Base-by-base conservation (phyloP, 2,797 vertebrate species). In the Masticophis lateralis region DNA sequence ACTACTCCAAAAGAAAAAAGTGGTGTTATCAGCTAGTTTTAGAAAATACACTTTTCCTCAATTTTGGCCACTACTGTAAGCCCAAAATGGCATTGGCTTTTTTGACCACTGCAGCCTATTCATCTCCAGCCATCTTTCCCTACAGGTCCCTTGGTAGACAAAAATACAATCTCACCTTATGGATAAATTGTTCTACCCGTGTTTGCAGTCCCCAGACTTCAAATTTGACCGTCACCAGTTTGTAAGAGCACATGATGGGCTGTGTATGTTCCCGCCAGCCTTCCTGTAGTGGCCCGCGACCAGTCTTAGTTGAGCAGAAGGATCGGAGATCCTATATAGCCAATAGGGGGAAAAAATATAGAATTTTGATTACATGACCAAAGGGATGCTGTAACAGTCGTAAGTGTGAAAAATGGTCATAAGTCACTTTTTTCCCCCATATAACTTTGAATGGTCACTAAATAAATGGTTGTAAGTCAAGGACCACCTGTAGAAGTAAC, bases 191-290 rank as follows among this genome's bases (percentile, higher is more conserved):
- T 93, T 99, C 98, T 96, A 98, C 98, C 0, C 98, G 97, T 0
- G 98, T 98, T 95, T 98, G 98, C 95, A 98, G 98, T 83, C 98
- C 98, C 98, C 98, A 98, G 91, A 98, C 98, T 96, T 99, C 98
- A 91, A 99, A 98, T 95, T 98, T 98, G 95, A 99, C 98, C 1
- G 97, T 98, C 89, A 98, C 98, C 96, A 98, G 98, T 91, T 98
- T 98, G 96, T 98, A 99, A 92, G 98, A 99, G 96, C 98, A 99
- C 98, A 99, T 98, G 96, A 98, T 97, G 94, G 98, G 98, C 92
- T 91, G 95, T 96, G 88, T 95, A 90, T 96, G 96, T 86, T 97
- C 96, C 96, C 92, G 98, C 98, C 98, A 99, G 93, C 98, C 98
- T 94, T 98, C 98, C 96, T 95, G 96, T 92, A 99, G 97, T 0